Percentiles rank a stretch among this genome's conserved stretches.
Evolutionary conservation across 2,888 invertebrate species (phyloP).

Genomic region (Cephus pulcher): DNA sequence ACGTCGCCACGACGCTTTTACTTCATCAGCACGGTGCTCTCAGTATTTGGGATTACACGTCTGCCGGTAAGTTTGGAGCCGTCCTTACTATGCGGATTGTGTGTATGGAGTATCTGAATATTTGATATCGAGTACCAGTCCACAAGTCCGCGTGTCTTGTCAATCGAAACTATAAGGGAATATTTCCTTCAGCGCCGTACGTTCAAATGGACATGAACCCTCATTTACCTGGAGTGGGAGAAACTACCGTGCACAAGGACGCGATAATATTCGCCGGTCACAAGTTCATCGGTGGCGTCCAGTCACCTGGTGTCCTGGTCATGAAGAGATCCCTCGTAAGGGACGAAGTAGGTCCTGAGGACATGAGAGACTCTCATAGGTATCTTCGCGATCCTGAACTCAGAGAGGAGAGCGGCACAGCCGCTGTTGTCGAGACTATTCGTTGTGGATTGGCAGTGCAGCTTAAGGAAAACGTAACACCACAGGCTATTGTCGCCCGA

Average conservation of each 20-base stretch:
- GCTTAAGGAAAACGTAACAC: constrained; percentile 83
- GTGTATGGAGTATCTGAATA: neutral
- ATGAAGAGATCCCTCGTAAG: constrained; percentile 70
- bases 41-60: constrained; percentile 91
- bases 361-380: constrained; percentile 61
- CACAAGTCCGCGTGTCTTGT: neutral
- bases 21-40: constrained; percentile 86
- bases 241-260: constrained; percentile 83
- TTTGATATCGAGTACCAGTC: neutral
- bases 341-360: constrained; percentile 59
- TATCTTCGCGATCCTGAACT: constrained; percentile 71
- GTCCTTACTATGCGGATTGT: neutral
- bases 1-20: constrained; percentile 82
- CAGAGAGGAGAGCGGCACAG: constrained; percentile 81
- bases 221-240: constrained; percentile 75
- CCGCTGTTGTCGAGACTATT: constrained; percentile 84
- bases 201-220: constrained; percentile 88
- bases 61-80: constrained; percentile 71
- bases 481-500: constrained; percentile 76
- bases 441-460: constrained; percentile 88
- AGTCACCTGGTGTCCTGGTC: constrained; percentile 79
- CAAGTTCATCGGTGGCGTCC: constrained; percentile 91
- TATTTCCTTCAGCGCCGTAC: constrained; percentile 72
- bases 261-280: constrained; percentile 90
- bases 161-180: neutral